Evolutionary conservation across 2,888 invertebrate species (phyloP).

Genomic region (Leucozona laternaria): DNA sequence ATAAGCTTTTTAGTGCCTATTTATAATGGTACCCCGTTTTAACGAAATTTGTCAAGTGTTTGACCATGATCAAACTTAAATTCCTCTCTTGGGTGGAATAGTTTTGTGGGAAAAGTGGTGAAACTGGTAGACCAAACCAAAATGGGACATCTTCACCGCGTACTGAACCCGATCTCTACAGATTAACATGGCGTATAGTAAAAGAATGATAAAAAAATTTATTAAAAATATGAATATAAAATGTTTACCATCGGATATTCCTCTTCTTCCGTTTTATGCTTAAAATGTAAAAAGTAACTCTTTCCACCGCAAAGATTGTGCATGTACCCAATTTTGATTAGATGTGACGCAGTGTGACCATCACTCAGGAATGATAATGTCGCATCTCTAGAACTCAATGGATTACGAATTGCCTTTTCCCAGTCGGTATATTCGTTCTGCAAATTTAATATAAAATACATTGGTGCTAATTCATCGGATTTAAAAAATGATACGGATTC

Average conservation of each 20-base stretch:
- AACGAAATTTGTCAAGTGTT: constrained; percentile 94
- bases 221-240: constrained; percentile 61
- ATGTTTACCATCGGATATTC: constrained; percentile 89
- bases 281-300: constrained; percentile 94
- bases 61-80: constrained; percentile 91
- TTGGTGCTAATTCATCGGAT: too few species aligned
- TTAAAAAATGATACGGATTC: too few species aligned
- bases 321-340: constrained; percentile 91
- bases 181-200: background rate
- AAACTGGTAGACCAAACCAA: constrained; percentile 91
- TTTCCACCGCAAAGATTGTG: constrained; percentile 91
- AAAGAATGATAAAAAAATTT: background rate
- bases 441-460: constrained; percentile 1
- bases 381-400: constrained; percentile 93
- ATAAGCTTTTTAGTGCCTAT: too few species aligned
- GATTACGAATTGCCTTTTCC: constrained; percentile 94
- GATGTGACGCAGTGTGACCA: constrained; percentile 94
- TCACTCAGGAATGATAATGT: constrained; percentile 95
- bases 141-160: constrained; percentile 94
- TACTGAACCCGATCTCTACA: constrained; percentile 91
- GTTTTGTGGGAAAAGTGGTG: constrained; percentile 89
- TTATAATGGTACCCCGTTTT: constrained; percentile 90
- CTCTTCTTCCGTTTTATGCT: constrained; percentile 92
- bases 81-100: constrained; percentile 91
- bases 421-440: constrained; percentile 98